Evolutionary conservation across 2,797 vertebrate genomes (phyloP).

Genomic region (Acrossocheilus fasciatus): DNA sequence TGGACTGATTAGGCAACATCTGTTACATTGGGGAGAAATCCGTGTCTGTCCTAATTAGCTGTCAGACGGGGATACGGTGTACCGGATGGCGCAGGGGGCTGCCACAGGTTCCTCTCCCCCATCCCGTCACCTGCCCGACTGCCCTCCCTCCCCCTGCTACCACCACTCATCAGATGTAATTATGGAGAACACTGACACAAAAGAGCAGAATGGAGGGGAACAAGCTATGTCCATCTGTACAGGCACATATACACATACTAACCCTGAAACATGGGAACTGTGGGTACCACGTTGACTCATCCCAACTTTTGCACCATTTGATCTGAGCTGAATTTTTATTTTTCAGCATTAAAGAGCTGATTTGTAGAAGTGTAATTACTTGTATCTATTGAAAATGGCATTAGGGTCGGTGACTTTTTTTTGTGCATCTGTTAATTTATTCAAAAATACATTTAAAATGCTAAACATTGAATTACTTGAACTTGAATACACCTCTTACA

Average conservation of each 20-base stretch:
- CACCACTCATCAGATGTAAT: conserved; percentile 80
- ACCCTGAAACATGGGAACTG: conserved; percentile 15
- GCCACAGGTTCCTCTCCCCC: conserved; percentile 96
- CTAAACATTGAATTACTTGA: too few species aligned
- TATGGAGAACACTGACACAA: conserved; percentile 97
- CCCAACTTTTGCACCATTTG: background rate
- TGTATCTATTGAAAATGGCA: background rate
- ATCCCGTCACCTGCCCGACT: conserved; percentile 95
- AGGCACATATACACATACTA: conserved; percentile 39
- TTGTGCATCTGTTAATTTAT: background rate
- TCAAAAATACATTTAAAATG: background rate
- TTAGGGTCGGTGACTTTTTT: background rate
- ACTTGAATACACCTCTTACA: background rate
- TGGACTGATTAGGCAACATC: conserved; percentile 99
- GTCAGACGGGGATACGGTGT: conserved; percentile 98
- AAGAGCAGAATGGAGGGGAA: conserved; percentile 91
- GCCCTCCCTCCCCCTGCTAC: conserved; percentile 59
- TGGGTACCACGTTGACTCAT: background rate
- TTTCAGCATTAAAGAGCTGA: background rate
- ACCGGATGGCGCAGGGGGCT: conserved; percentile 97
- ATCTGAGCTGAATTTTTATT: background rate
- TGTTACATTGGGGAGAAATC: conserved; percentile 99
- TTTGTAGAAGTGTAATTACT: background rate
- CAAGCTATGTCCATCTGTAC: conserved; percentile 93
- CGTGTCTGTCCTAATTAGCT: conserved; percentile 99